Evolutionary conservation across 2,113 vertebrate genomes (phyloP).

Genomic region (Corvus cornix): DNA sequence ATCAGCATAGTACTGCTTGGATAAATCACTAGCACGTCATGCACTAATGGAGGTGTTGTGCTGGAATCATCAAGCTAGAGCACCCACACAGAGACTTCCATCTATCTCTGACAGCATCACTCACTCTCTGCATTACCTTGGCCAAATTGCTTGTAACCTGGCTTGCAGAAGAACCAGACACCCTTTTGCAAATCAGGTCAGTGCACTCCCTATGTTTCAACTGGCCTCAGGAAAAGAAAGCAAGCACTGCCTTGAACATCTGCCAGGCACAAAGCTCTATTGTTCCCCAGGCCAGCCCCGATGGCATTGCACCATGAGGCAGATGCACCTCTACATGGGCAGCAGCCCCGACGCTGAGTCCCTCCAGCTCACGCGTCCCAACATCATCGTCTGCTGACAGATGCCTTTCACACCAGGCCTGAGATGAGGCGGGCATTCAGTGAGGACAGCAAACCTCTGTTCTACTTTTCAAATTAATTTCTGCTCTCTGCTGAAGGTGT

Average conservation of each 20-base stretch:
- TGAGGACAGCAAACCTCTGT: not conserved
- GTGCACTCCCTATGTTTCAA: not conserved
- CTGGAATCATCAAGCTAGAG: not conserved
- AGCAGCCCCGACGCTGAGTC: not conserved
- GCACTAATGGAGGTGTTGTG: not conserved
- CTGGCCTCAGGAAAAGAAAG: not conserved
- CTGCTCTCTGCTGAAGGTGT: not conserved
- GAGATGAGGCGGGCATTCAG: accelerated
- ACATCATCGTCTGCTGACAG: not conserved
- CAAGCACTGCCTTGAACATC: not conserved
- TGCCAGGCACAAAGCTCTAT: conserved; percentile 14
- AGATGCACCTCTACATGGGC: not conserved
- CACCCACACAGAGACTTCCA: not conserved
- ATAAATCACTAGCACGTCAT: not conserved
- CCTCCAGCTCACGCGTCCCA: not conserved
- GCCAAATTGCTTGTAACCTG: not conserved
- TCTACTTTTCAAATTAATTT: not conserved
- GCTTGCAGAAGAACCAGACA: not conserved
- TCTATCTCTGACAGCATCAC: not conserved
- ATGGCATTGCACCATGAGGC: not conserved
- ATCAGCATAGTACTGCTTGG: not conserved
- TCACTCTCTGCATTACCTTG: not conserved
- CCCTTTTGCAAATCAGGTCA: not conserved
- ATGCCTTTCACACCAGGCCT: not conserved
- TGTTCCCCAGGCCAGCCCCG: not conserved